Conservation (phyloP, 2,888 invertebrate genomes). For the Allophyes oxyacanthae region DNA sequence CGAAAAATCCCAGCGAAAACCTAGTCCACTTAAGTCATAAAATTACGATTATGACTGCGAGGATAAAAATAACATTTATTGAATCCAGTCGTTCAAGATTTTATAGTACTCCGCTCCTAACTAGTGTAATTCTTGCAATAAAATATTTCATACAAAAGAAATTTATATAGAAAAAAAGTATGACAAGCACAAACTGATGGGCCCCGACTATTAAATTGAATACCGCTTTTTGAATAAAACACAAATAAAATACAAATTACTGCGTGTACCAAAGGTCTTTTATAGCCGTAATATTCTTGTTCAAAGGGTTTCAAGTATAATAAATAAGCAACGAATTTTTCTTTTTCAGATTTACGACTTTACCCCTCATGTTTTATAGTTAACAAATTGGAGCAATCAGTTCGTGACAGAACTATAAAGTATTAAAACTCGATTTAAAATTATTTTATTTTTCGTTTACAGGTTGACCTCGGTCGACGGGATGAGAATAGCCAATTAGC, state of each 20-base stretch:
- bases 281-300: constrained; percentile 65
- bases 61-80: constrained; percentile 55
- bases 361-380: constrained; percentile 70
- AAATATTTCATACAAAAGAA: constrained; percentile 60
- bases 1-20: constrained; percentile 13
- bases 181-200: constrained; percentile 38
- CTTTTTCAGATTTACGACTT: constrained; percentile 71
- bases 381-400: constrained; percentile 82
- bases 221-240: constrained; percentile 61
- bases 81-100: constrained; percentile 37
- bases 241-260: constrained; percentile 63
- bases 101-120: constrained; percentile 39
- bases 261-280: constrained; percentile 59
- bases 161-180: constrained; percentile 49
- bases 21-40: constrained; percentile 47
- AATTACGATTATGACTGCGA: constrained; percentile 46
- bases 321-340: constrained; percentile 67
- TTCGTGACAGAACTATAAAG: constrained; percentile 74
- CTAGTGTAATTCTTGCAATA: constrained; percentile 52
- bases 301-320: constrained; percentile 58
- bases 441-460: constrained; percentile 58
- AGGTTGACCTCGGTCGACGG: constrained; percentile 34
- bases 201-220: constrained; percentile 64
- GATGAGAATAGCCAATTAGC: constrained; percentile 31
- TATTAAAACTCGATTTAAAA: constrained; percentile 68